These are phyloP conservation scores for Alectura lathami DNA, from an alignment of 2,113 vertebrate genomes.

Conservation along the genomic window DNA sequence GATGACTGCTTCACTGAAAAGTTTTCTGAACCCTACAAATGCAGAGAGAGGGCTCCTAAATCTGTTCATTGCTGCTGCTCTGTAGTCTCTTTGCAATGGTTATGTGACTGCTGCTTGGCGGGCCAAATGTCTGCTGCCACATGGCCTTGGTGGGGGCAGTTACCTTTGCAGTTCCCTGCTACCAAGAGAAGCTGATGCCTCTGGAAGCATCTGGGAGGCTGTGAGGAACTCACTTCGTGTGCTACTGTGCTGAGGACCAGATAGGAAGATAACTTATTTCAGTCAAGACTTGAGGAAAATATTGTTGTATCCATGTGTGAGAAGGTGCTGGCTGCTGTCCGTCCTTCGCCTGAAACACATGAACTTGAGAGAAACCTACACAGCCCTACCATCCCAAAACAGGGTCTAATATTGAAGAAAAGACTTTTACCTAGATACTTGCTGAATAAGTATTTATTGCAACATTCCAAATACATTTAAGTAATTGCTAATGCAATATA, in stretches of 20 bases:
- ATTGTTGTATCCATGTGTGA: not conserved
- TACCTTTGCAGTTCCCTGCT: not conserved
- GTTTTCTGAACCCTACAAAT: not conserved
- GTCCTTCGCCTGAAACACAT: not conserved
- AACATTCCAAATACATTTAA: not conserved
- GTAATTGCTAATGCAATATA: not conserved
- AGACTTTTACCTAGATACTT: not conserved
- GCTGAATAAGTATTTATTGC: not conserved
- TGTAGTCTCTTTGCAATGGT: not conserved
- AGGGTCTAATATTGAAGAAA: not conserved
- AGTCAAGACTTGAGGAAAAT: not conserved
- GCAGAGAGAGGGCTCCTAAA: not conserved
- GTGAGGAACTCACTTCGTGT: not conserved
- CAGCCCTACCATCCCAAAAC: not conserved
- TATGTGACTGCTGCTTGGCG: not conserved
- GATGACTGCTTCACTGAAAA: not conserved
- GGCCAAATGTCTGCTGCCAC: not conserved
- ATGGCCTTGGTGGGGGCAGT: not conserved
- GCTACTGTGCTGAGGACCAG: not conserved
- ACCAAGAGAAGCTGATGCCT: not conserved
- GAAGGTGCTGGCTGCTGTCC: not conserved
- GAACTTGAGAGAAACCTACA: not conserved
- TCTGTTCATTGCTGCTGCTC: not conserved
- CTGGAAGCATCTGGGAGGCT: not conserved
- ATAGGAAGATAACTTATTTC: not conserved